phyloP scores from a whole-genome alignment of 2,113 vertebrate species.

The Ramphastos sulfuratus region DNA sequence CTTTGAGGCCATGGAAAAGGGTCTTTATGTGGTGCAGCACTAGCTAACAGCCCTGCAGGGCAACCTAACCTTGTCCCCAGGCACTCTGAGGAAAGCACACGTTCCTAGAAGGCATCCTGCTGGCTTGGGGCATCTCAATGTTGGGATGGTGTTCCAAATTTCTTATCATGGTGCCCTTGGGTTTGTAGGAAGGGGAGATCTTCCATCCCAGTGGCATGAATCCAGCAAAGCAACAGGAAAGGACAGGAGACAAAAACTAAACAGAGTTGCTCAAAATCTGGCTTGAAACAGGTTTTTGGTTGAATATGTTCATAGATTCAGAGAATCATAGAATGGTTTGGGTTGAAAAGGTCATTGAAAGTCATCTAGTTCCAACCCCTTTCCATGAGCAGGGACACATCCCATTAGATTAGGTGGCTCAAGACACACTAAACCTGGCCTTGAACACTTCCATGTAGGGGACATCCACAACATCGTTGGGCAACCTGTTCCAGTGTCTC shows the following conservation, averaged over 20 bases:
- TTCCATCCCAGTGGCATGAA: background rate
- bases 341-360: too few species aligned
- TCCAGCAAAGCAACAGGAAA: background rate
- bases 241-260: background rate
- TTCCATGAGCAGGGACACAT: too few species aligned
- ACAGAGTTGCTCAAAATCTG: background rate
- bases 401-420: too few species aligned
- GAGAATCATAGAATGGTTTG: too few species aligned
- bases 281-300: background rate
- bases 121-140: rapidly evolving
- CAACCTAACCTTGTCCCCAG: background rate
- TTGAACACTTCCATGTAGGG: too few species aligned
- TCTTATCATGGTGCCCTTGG: rapidly evolving
- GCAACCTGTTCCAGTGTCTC: too few species aligned
- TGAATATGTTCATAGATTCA: background rate
- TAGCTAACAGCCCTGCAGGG: background rate
- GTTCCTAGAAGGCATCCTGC: rapidly evolving
- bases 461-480: too few species aligned
- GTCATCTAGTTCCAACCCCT: too few species aligned
- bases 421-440: too few species aligned
- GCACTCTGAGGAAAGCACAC: background rate
- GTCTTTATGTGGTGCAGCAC: rapidly evolving
- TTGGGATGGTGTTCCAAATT: background rate
- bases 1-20: background rate
- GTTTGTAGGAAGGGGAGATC: background rate